phyloP scores from a whole-genome alignment of 2,113 vertebrate genomes.

The Equus przewalskii region DNA sequence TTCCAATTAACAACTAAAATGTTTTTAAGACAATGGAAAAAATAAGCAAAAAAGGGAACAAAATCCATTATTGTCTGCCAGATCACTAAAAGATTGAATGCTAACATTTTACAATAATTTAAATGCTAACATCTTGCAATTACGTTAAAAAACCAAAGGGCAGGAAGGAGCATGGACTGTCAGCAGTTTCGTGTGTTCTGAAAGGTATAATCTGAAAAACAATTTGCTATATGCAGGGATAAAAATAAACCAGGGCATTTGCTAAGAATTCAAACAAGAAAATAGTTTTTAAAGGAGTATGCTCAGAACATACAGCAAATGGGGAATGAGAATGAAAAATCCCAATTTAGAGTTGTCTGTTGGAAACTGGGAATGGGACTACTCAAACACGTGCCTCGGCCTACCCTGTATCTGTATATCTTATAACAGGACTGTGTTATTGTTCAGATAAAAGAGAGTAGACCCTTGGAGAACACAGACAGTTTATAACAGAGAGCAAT shows the following conservation, averaged over 20 bases:
- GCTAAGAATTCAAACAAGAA: neutral
- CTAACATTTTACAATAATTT: neutral
- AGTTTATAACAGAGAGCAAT: neutral
- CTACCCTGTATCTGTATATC: neutral
- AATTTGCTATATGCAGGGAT: neutral
- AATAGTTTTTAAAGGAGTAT: neutral
- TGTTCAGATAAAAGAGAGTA: neutral
- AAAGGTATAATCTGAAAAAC: neutral
- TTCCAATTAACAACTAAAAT: neutral
- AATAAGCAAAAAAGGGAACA: neutral
- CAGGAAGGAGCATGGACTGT: neutral
- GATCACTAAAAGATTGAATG: neutral
- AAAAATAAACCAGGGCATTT: neutral
- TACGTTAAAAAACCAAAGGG: neutral
- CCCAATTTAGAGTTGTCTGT: neutral
- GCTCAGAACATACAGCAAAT: neutral
- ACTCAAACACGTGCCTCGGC: neutral
- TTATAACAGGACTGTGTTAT: neutral
- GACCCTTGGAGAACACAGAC: neutral
- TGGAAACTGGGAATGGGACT: neutral
- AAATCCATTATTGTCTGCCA: neutral
- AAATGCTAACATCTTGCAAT: slow-evolving; percentile 1
- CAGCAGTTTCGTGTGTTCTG: neutral
- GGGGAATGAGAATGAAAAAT: neutral
- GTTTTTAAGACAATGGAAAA: neutral